Percentiles rank a stretch among this genome's conserved stretches.
Evolutionary conservation across 2,888 invertebrate species (phyloP).

Genomic region (Portevinia maculata): DNA sequence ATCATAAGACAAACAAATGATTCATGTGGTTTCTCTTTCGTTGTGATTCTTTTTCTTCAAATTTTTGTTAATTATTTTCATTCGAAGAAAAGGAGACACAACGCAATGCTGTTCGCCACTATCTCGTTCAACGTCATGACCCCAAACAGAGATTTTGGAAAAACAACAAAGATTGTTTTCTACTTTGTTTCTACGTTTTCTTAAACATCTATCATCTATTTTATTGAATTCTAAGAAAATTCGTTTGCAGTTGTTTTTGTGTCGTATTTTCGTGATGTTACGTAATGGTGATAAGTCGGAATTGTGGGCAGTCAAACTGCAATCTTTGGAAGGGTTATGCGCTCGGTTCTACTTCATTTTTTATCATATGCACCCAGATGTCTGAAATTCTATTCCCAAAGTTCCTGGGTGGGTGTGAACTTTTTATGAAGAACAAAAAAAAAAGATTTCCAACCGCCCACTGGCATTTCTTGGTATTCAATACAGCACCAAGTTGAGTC

Average conservation of each 20-base stretch:
- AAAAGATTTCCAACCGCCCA: conserved; percentile 37
- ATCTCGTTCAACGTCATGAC: conserved; percentile 24
- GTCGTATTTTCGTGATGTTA: conserved; percentile 71
- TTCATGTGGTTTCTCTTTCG: neutral
- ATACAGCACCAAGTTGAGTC: neutral
- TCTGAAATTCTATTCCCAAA: conserved; percentile 2
- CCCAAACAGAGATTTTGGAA: conserved; percentile 11
- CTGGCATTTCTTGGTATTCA: conserved; percentile 3
- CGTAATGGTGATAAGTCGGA: conserved; percentile 53
- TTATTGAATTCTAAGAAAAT: conserved; percentile 11
- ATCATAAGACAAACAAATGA: conserved; percentile 27
- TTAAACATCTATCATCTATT: conserved; percentile 9
- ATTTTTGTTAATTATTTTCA: neutral
- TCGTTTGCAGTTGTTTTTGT: conserved; percentile 9
- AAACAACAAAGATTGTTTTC: neutral
- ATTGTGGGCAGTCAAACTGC: conserved; percentile 16
- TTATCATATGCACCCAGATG: conserved; percentile 55
- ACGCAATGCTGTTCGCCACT: neutral
- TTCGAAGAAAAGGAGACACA: neutral
- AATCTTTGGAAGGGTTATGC: conserved; percentile 4
- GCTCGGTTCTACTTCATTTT: neutral
- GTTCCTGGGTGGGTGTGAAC: conserved; percentile 1
- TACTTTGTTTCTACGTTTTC: neutral
- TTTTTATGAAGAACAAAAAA: neutral
- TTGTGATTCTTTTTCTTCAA: neutral